Evolutionary conservation across 2,888 invertebrate species (phyloP).

Genomic region (Oasisia sp.): DNA sequence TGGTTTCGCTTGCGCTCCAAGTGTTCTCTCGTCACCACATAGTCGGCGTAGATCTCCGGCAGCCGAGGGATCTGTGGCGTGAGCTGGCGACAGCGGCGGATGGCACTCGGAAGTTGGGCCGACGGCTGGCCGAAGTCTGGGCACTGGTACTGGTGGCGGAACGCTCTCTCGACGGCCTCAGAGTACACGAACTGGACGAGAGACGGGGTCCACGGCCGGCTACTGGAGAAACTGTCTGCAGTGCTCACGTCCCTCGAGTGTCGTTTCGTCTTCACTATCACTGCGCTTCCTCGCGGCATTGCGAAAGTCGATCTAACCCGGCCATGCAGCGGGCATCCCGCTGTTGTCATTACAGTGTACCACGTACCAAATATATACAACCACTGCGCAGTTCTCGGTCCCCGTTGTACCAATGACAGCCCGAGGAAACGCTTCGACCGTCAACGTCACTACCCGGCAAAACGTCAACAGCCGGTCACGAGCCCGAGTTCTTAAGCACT

Average conservation of each 20-base stretch:
- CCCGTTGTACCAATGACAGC: not conserved
- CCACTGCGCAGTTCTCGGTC: not conserved
- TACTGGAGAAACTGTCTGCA: not conserved
- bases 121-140: not conserved
- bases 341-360: not conserved
- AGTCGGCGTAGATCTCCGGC: slow-evolving; percentile 3
- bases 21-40: not conserved
- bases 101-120: not conserved
- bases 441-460: not conserved
- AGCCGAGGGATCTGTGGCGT: not conserved
- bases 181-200: slow-evolving; percentile 9
- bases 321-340: not conserved
- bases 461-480: not conserved
- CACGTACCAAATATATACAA: not conserved
- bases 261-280: not conserved
- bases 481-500: not conserved
- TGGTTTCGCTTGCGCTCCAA: not conserved
- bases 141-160: not conserved
- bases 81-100: not conserved
- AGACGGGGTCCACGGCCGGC: not conserved
- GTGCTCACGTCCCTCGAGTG: not conserved
- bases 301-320: not conserved
- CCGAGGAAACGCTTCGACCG: not conserved
- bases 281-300: not conserved
- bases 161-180: not conserved